These are phyloP conservation scores for Blastomussa wellsi DNA, from an alignment of 92 coral and sea anemone species.

Conservation along the genomic window DNA sequence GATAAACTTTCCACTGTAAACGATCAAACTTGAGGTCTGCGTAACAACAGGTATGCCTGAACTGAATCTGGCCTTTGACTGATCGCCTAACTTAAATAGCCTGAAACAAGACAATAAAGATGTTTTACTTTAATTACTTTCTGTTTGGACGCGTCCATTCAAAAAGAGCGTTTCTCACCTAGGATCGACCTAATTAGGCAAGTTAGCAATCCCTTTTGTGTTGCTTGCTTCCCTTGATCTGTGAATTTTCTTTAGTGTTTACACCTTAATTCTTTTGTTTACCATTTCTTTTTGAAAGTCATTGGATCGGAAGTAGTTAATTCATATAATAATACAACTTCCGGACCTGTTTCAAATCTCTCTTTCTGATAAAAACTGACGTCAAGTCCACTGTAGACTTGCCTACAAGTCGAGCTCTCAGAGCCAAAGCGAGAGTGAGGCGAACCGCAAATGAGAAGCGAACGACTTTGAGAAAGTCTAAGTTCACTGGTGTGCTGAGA, in stretches of 20 bases:
- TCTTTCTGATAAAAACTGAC: not conserved
- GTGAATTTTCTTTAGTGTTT: conserved; percentile 22
- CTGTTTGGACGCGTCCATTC: conserved; percentile 9
- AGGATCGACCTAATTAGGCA: conserved; percentile 3
- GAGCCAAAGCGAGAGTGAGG: too few relatives aligned
- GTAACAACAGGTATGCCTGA: not conserved
- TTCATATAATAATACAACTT: not conserved
- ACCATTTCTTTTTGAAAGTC: not conserved
- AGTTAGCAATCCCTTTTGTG: conserved; percentile 17
- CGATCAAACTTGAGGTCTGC: not conserved
- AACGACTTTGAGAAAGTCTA: not conserved
- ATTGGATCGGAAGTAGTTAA: not conserved
- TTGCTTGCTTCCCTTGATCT: not conserved
- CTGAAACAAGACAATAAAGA: not conserved
- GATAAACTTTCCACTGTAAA: not conserved
- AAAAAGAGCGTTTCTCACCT: conserved; percentile 24
- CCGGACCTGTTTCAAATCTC: not conserved
- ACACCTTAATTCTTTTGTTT: conserved; percentile 16
- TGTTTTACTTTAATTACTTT: not conserved
- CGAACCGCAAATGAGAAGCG: too few relatives aligned
- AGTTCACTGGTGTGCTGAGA: not conserved
- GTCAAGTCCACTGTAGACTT: too few relatives aligned
- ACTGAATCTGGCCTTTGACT: not conserved
- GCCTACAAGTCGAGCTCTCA: too few relatives aligned
- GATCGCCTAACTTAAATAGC: not conserved